Conservation (phyloP, 2,113 vertebrate genomes). For the Oncorhynchus clarkii region DNA sequence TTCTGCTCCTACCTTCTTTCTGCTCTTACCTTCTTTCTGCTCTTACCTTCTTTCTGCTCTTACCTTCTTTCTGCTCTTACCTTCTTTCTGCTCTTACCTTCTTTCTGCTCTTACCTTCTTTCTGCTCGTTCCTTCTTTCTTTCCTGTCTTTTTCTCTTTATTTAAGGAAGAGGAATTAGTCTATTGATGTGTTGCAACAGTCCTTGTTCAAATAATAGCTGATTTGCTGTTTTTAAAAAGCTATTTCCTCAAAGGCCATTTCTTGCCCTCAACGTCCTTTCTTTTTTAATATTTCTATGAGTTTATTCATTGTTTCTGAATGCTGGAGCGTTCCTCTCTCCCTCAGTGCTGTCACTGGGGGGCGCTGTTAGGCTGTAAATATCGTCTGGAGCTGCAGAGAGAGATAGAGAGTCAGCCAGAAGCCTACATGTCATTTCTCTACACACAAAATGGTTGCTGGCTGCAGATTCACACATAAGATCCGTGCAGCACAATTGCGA, state of each 20-base stretch:
- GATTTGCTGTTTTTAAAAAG: constrained; percentile 17
- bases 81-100: no score
- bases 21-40: no score
- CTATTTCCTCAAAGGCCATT: background rate
- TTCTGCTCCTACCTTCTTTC: no score
- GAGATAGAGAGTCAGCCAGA: no score
- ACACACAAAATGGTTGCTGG: constrained; percentile 76
- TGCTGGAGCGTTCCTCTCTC: background rate
- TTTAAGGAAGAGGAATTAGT: background rate
- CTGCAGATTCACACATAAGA: constrained; percentile 61
- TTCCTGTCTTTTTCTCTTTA: background rate
- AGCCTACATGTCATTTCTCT: constrained; percentile 41
- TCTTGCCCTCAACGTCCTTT: constrained; percentile 8
- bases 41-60: no score
- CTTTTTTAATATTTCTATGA: background rate
- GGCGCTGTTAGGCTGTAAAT: constrained; percentile 87
- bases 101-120: no score
- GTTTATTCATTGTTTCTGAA: background rate
- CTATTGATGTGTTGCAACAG: constrained; percentile 19
- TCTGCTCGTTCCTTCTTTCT: no score
- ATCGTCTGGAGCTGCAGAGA: constrained; percentile 27
- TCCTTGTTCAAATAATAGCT: constrained; percentile 24
- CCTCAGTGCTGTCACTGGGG: constrained; percentile 69
- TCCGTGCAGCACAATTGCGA: constrained; percentile 53
- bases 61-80: no score